These are phyloP conservation scores for Dicroscelio sp. DNA, from an alignment of 2,888 invertebrate species.

Conservation along the genomic window DNA sequence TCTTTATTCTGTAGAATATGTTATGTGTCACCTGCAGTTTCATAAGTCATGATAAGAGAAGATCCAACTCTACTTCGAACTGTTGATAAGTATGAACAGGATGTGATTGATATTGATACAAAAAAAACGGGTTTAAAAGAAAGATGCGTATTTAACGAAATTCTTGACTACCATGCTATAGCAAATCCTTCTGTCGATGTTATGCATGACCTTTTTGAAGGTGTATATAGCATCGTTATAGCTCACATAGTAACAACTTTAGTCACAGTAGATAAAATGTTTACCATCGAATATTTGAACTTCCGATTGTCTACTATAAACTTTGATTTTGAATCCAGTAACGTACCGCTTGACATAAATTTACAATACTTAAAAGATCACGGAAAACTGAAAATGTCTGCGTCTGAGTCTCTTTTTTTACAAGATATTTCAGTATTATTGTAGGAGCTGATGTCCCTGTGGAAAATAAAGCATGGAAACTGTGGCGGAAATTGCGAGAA, in stretches of 20 bases:
- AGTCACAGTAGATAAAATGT: slow-evolving; percentile 25
- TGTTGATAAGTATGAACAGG: slow-evolving; percentile 33
- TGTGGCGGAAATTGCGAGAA: slow-evolving; percentile 20
- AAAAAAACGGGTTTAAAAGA: slow-evolving; percentile 30
- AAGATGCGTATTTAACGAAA: slow-evolving; percentile 35
- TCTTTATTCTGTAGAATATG: slow-evolving; percentile 43
- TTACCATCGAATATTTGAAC: slow-evolving; percentile 43
- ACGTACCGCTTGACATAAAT: slow-evolving; percentile 31
- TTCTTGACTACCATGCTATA: slow-evolving; percentile 39
- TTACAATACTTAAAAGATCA: slow-evolving; percentile 43
- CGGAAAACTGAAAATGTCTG: slow-evolving; percentile 38
- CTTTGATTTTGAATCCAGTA: slow-evolving; percentile 57
- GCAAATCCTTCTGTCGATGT: slow-evolving; percentile 41
- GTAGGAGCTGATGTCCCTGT: slow-evolving; percentile 19
- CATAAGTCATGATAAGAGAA: slow-evolving; percentile 25
- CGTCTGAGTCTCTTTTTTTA: slow-evolving; percentile 45
- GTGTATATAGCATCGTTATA: slow-evolving; percentile 45
- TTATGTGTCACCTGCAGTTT: slow-evolving; percentile 6
- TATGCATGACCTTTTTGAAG: slow-evolving; percentile 49
- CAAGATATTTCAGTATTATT: slow-evolving; percentile 40
- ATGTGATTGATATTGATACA: slow-evolving; percentile 32
- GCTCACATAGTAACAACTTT: slow-evolving; percentile 19
- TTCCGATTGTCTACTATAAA: slow-evolving; percentile 5
- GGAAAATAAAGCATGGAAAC: slow-evolving; percentile 30
- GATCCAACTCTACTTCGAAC: slow-evolving; percentile 35